Evolutionary conservation across 2,797 vertebrate species (phyloP).

Genomic region (Carapus acus): DNA sequence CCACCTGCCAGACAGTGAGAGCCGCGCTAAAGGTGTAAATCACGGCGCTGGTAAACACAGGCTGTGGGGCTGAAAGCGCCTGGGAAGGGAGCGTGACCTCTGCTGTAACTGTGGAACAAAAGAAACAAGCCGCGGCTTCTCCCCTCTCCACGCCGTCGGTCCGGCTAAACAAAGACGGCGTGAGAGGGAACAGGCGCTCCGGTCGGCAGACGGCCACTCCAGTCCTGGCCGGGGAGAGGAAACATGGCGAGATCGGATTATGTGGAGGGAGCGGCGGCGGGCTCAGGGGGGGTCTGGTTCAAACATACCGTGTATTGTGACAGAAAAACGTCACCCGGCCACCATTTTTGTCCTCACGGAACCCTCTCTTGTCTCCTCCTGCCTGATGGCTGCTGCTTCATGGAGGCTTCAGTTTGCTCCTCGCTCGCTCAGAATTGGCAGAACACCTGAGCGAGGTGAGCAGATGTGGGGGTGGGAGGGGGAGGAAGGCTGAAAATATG

Average conservation of each 20-base stretch:
- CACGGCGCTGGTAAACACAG: conserved; percentile 52
- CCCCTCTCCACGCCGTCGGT: conserved; percentile 21
- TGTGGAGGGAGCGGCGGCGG: conserved; percentile 14
- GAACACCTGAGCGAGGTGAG: no score
- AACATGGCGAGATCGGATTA: conserved; percentile 43
- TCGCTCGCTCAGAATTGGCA: no score
- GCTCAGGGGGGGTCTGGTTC: conserved; percentile 6
- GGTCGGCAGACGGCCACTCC: conserved; percentile 20
- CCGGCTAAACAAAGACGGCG: conserved; percentile 36
- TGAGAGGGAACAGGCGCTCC: conserved; percentile 46
- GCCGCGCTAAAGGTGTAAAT: conserved; percentile 58
- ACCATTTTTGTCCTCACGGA: no score
- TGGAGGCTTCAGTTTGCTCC: no score
- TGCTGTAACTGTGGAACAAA: conserved; percentile 52
- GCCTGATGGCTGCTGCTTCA: no score
- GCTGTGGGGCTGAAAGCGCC: conserved; percentile 40
- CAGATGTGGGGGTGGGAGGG: no score
- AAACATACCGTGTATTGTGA: neutral
- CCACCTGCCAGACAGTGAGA: conserved; percentile 41
- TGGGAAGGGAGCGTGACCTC: conserved; percentile 53
- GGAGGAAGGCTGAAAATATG: no score
- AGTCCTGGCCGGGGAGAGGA: conserved; percentile 30
- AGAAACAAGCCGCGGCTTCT: conserved; percentile 48
- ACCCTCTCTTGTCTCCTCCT: no score
- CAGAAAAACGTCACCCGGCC: no score